Base-by-base conservation (phyloP, 2,113 vertebrate species). In the Tonatia bakeri region DNA sequence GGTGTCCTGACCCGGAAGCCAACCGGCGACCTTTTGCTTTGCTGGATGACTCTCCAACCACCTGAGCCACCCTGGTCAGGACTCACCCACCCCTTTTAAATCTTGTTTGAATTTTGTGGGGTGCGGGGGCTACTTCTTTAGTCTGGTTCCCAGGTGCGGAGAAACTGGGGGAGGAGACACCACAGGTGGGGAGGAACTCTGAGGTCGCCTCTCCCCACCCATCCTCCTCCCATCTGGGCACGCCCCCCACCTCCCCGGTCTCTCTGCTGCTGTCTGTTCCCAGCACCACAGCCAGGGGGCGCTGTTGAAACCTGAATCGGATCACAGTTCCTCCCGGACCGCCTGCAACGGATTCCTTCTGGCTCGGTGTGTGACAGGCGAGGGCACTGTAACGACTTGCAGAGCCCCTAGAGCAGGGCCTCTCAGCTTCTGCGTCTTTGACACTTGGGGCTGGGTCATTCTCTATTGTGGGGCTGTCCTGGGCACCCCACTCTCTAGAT, bases 211-310 rank as follows among this genome's bases (percentile, higher is more conserved):
- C 33, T 50, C 38, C 13, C 52, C 4, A 76, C 61, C 22, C 70
- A 15, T 22, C 19, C 0, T 8, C 33, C 33, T 40, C 45, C 19
- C 36, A 6, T 72, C 50, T 16, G 50, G 50, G 15, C 50, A 16
- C 2, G 4, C 1, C 1, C 10, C 2, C 1, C 1, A 47, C 47
- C 45, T 3, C 14, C 10, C 11, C 0, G 10, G 4, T 16, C 6
- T 1, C 82, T 33, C 14, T 7, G 15, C 47, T 10, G 2, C 82
- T 1, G 14, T 24, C 56, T 15, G 17, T 45, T 19, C 64, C 81
- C 45, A 36, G 6, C 50, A 14, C 8, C 4, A 38, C 65, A 0
- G 31, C 95, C 61, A 82, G 87, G 67, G 43, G 76, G 33, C 20
- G 43, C 56, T 52, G 50, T 15, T 6, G 69, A 59, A 33, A 16